Conservation (phyloP, 2,797 vertebrate species). For the Chloroceryle amazona region DNA sequence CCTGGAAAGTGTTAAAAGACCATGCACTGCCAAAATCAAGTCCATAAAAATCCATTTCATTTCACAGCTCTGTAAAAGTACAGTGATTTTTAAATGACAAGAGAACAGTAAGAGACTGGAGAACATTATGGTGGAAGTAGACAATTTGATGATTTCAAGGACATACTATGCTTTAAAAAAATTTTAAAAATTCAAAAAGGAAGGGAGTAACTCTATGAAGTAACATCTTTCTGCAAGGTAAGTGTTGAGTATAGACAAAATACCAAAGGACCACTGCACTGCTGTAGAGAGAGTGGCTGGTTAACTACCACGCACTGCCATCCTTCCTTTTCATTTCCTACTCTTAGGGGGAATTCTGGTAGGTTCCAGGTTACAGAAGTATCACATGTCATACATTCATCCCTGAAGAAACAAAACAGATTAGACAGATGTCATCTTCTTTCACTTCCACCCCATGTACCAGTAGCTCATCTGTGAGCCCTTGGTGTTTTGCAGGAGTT, state of each 20-base stretch:
- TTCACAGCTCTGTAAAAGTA: constrained; percentile 80
- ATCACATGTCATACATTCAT: neutral
- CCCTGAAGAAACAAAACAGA: neutral
- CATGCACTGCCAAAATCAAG: constrained; percentile 75
- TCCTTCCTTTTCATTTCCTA: neutral
- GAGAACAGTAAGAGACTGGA: constrained; percentile 49
- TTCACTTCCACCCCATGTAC: neutral
- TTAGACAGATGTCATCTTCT: neutral
- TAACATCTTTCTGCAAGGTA: neutral
- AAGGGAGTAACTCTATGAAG: neutral
- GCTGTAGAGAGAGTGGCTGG: neutral
- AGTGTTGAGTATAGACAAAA: neutral
- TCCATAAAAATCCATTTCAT: constrained; percentile 79
- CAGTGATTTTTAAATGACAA: constrained; percentile 65
- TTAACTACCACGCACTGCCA: neutral
- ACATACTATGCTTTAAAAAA: neutral
- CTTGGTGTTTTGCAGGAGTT: neutral
- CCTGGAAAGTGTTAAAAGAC: constrained; percentile 71
- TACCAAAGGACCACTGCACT: neutral
- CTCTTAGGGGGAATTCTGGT: neutral
- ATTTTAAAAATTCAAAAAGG: neutral
- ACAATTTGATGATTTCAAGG: neutral
- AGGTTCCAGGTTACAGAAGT: neutral
- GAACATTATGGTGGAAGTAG: constrained; percentile 5
- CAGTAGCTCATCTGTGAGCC: neutral